A percentile compares a stretch with the other conserved stretches of the same genome.
These are phyloP conservation scores for Lasiurus cinereus DNA, from an alignment of 2,113 vertebrate genomes.

Conservation along the genomic window DNA sequence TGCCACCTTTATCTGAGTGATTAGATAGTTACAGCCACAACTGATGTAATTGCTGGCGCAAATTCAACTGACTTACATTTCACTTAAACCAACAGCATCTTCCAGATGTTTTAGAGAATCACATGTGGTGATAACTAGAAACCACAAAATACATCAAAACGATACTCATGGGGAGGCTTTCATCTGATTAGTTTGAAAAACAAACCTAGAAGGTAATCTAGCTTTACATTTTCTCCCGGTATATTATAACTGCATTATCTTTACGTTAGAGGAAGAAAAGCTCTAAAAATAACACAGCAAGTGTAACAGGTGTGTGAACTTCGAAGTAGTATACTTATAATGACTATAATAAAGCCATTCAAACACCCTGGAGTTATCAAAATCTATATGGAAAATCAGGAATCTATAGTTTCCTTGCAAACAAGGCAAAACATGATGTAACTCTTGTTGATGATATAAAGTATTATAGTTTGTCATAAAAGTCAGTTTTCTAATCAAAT, in stretches of 20 bases:
- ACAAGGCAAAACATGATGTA: background rate
- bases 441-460: slow-evolving; percentile 39
- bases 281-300: slow-evolving; percentile 21
- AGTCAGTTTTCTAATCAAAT: slow-evolving; percentile 27
- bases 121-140: slow-evolving; percentile 18
- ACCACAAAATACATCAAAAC: background rate
- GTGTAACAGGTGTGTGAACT: slow-evolving; percentile 39
- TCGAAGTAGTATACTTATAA: slow-evolving; percentile 2
- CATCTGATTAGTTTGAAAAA: slow-evolving; percentile 61
- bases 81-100: slow-evolving; percentile 59
- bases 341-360: slow-evolving; percentile 43
- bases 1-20: slow-evolving; percentile 65
- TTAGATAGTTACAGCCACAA: slow-evolving; percentile 60
- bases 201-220: slow-evolving; percentile 52
- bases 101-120: slow-evolving; percentile 69
- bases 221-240: background rate
- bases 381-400: background rate
- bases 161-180: background rate
- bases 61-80: slow-evolving; percentile 64
- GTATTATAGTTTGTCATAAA: slow-evolving; percentile 34
- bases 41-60: slow-evolving; percentile 51
- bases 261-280: slow-evolving; percentile 11
- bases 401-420: background rate
- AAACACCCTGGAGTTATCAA: slow-evolving; percentile 25
- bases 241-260: background rate